Conservation (phyloP, 2,888 invertebrate species). For the Ecdyonurus torrentis region DNA sequence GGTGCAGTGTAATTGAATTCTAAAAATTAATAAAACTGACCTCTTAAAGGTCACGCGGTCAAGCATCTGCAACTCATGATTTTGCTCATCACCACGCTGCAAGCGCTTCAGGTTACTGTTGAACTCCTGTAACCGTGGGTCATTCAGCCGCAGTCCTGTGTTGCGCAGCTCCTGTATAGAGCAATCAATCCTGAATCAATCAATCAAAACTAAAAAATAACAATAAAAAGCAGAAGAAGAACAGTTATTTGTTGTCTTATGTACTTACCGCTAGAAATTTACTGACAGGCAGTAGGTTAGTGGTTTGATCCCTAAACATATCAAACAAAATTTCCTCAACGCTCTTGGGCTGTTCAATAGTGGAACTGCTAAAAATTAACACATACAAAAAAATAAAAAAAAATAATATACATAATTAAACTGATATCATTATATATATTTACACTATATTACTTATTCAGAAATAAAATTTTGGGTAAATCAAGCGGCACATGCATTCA, state of each 20-base stretch:
- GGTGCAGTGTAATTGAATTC: too few species aligned
- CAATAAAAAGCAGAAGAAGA: slow-evolving; percentile 9
- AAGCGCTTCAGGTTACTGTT: slow-evolving; percentile 69
- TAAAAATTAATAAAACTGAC: slow-evolving; percentile 26
- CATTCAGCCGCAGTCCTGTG: slow-evolving; percentile 74
- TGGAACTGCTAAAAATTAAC: too few species aligned
- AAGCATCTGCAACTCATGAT: slow-evolving; percentile 69
- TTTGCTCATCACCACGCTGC: slow-evolving; percentile 59
- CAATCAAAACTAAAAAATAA: slow-evolving; percentile 8
- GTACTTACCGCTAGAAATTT: slow-evolving; percentile 71
- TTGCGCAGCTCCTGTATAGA: slow-evolving; percentile 65
- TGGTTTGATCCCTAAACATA: slow-evolving; percentile 77
- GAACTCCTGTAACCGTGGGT: slow-evolving; percentile 76
- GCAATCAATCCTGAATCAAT: neutral
- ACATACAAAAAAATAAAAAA: too few species aligned
- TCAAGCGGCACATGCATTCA: too few species aligned
- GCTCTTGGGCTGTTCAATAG: slow-evolving; percentile 40
- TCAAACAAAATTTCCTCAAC: slow-evolving; percentile 84
- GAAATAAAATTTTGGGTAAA: too few species aligned
- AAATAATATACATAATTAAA: too few species aligned
- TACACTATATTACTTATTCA: too few species aligned
- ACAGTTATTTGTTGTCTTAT: too few species aligned
- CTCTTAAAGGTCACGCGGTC: slow-evolving; percentile 71
- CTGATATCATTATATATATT: too few species aligned
- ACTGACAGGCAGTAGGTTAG: slow-evolving; percentile 60